These are phyloP conservation scores for Acanthochromis polyacanthus DNA, from an alignment of 2,113 vertebrate genomes.

Conservation along the genomic window DNA sequence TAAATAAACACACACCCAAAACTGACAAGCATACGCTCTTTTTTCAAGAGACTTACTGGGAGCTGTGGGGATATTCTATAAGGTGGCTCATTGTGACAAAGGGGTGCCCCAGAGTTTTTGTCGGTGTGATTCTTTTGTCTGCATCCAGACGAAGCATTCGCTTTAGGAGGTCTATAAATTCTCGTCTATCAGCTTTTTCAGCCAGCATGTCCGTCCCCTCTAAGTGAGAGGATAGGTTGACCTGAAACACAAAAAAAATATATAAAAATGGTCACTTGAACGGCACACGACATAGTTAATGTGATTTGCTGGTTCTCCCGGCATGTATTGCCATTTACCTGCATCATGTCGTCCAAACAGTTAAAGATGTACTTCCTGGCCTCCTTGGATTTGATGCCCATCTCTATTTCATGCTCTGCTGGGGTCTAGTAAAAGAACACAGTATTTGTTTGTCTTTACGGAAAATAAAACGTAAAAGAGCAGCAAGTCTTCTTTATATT, in stretches of 20 bases:
- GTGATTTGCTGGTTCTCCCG: background rate
- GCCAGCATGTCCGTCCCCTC: slow-evolving; percentile 98
- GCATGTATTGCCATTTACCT: slow-evolving; percentile 82
- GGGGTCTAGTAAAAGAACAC: slow-evolving; percentile 87
- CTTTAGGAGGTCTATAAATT: slow-evolving; percentile 97
- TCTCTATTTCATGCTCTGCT: slow-evolving; percentile 96
- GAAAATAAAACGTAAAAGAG: background rate
- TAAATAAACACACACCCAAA: background rate
- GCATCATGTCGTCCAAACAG: slow-evolving; percentile 99
- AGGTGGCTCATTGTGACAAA: slow-evolving; percentile 98
- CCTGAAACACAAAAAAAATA: slow-evolving; percentile 77
- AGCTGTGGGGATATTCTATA: slow-evolving; percentile 97
- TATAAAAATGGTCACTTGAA: background rate
- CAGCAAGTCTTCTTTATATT: no score
- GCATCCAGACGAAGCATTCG: slow-evolving; percentile 99
- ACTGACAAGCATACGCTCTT: background rate
- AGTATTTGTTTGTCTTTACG: background rate
- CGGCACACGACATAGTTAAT: background rate
- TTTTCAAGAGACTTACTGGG: slow-evolving; percentile 88
- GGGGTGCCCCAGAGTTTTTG: slow-evolving; percentile 95
- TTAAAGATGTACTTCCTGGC: slow-evolving; percentile 99
- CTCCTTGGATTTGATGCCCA: slow-evolving; percentile 98
- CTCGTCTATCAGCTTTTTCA: slow-evolving; percentile 97
- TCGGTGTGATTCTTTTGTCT: slow-evolving; percentile 97
- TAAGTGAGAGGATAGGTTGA: slow-evolving; percentile 97